These are phyloP conservation scores for Drosophila subsilvestris DNA, from an alignment of 2,888 invertebrate species.

Conservation along the genomic window DNA sequence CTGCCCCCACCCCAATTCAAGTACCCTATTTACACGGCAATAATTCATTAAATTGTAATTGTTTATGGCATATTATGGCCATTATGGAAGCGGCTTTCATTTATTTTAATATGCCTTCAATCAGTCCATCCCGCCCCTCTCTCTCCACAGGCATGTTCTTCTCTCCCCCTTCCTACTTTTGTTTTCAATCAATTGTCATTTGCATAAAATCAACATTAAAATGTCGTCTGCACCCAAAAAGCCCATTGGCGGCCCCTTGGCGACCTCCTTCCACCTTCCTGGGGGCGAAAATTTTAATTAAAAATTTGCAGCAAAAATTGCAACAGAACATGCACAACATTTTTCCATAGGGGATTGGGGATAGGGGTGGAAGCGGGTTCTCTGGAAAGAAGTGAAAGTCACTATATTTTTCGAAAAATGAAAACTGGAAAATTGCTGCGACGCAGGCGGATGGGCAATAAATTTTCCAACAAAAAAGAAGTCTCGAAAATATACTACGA, in stretches of 20 bases:
- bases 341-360: neutral
- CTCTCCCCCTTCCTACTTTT: slow-evolving; percentile 4
- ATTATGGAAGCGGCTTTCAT: slow-evolving; percentile 55
- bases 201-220: slow-evolving; percentile 72
- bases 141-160: slow-evolving; percentile 9
- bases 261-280: neutral
- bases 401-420: slow-evolving; percentile 53
- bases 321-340: slow-evolving; percentile 41
- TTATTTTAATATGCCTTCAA: slow-evolving; percentile 67
- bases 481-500: slow-evolving; percentile 3
- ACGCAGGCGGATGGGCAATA: slow-evolving; percentile 34
- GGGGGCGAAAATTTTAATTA: slow-evolving; percentile 60
- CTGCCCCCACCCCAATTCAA: neutral
- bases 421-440: slow-evolving; percentile 34
- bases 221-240: slow-evolving; percentile 34
- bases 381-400: slow-evolving; percentile 66
- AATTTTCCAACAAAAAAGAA: slow-evolving; percentile 46
- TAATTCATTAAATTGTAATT: slow-evolving; percentile 67
- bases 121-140: slow-evolving; percentile 27
- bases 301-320: slow-evolving; percentile 54
- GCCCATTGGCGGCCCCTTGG: slow-evolving; percentile 7
- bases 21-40: slow-evolving; percentile 44
- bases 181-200: slow-evolving; percentile 73
- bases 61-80: slow-evolving; percentile 66
- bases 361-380: neutral